Evolutionary conservation across 2,113 vertebrate species (phyloP).

Genomic region (Syngnathus floridae): DNA sequence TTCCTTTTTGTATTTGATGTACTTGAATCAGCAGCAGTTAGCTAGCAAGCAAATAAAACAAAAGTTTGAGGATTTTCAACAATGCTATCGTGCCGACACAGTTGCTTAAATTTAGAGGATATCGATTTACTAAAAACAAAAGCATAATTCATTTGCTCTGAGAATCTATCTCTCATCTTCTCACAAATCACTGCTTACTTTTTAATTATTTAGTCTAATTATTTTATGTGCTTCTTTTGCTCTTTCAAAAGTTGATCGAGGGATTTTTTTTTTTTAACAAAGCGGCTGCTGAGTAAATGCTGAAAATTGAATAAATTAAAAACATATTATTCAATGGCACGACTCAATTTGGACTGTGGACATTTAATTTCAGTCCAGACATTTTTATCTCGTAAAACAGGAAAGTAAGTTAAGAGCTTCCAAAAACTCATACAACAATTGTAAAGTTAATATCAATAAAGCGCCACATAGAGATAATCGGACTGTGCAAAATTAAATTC

Average conservation of each 20-base stretch:
- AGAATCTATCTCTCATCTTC: background rate
- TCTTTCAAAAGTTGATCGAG: background rate
- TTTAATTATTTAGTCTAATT: background rate
- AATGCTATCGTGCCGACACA: background rate
- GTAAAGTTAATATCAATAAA: slow-evolving; percentile 23
- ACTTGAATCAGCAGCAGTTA: too few species aligned
- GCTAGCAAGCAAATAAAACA: background rate
- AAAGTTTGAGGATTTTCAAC: background rate
- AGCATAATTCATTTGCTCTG: background rate
- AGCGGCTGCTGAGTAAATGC: background rate
- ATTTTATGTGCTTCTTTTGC: background rate
- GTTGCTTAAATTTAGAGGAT: background rate
- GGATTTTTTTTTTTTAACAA: background rate
- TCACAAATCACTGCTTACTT: too few species aligned
- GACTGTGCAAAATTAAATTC: slow-evolving; percentile 23
- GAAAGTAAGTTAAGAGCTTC: slow-evolving; percentile 8
- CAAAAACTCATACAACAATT: background rate
- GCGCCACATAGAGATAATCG: slow-evolving; percentile 30
- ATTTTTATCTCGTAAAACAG: slow-evolving; percentile 13
- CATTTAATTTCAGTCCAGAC: slow-evolving; percentile 13
- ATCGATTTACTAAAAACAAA: too few species aligned
- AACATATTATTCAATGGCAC: slow-evolving; percentile 11
- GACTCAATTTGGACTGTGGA: slow-evolving; percentile 7
- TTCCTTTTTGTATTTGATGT: too few species aligned
- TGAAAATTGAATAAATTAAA: background rate